Evolutionary conservation across 1,140 invertebrate species (phyloP), one percentile per base, ranked within the genome.

Genomic region (Drosophila yakuba): DNA sequence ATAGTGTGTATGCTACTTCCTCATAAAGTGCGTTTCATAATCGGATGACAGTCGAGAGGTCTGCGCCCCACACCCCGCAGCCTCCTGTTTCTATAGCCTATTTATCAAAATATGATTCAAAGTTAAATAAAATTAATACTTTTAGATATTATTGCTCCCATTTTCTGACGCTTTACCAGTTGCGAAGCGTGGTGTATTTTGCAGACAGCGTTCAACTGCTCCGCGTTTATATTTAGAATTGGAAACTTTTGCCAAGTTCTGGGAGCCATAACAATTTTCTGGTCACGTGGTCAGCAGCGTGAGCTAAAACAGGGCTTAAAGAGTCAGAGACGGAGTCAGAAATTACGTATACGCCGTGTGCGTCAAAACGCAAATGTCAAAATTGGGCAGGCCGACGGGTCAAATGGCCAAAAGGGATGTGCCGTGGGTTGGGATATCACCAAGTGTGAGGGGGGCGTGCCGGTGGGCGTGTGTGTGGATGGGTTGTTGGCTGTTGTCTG

Each of bases 261-360:
- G 38, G 35, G 4, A 59, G 50, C 36, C 23, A 38, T 55, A 54
- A 57, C 47, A 63, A 57, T 45, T 80, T 60, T 45, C 60, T 61
- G 36, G 69, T 60, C 62, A 80, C 78, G 72, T 67, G 80, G 45
- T 35, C 28, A 45, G 6, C 14, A 8, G 35, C 67, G 44, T 52
- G 47, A 76, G 35, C 41, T 38, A 8, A 14, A 54, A 54, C 36
- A 48, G 36, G 51, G 43, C 35, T 66, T 77, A 54, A 57, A 44
- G 36, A 71, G 57, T 71, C 74, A 52, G 17, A 64, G 59, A 38
- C 47, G 44, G 80, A 68, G 60, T 36, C 60, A 52, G 80, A 61
- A 78, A 81, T 86, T 86, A 78, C 78, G 83, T 82, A 86, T 86
- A 86, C 83, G 83, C 58, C 69, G 72, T 52, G 75, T 81, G 66